phyloP scores from a whole-genome alignment of 2,888 invertebrate genomes.

The Chironomus tentans region DNA sequence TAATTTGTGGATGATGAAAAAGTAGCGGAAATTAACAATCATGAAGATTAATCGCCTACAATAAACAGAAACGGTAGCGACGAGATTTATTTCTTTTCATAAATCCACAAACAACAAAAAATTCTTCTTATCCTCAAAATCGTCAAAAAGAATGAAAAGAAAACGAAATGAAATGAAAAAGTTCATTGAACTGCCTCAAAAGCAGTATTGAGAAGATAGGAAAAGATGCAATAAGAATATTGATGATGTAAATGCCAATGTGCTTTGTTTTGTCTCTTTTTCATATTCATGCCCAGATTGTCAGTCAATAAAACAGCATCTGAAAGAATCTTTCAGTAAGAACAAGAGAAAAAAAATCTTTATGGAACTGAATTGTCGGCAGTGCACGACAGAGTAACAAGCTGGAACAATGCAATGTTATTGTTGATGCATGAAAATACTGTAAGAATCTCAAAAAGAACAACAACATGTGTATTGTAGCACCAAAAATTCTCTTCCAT shows the following conservation, averaged over 20 bases:
- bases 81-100: too few species aligned
- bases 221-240: neutral
- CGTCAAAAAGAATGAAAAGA: neutral
- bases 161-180: neutral
- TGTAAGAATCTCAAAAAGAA: neutral
- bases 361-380: too few species aligned
- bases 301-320: too few species aligned
- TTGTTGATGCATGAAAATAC: neutral
- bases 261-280: neutral
- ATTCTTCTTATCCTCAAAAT: neutral
- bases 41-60: neutral
- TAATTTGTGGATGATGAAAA: neutral
- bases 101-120: too few species aligned
- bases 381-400: neutral
- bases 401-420: neutral
- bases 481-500: neutral
- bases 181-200: neutral
- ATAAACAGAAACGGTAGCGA: neutral
- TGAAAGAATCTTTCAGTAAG: too few species aligned
- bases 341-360: neutral
- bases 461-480: neutral
- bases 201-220: neutral
- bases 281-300: neutral
- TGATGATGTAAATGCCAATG: neutral
- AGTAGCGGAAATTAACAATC: neutral